Evolutionary conservation across 1,140 invertebrate species (phyloP).

Genomic region (Drosophila cardini): DNA sequence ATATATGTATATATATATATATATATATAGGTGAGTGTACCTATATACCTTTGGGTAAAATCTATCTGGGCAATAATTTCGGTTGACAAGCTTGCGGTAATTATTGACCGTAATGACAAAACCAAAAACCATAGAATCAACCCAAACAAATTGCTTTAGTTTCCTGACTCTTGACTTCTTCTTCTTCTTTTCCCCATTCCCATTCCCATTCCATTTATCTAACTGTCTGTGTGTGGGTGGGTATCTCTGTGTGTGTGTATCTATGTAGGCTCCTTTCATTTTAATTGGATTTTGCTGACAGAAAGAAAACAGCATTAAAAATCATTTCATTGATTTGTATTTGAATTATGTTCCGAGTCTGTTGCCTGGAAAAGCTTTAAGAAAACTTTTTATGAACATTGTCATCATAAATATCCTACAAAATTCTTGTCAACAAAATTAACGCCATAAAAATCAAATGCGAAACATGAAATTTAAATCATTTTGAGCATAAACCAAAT

Average conservation of each 20-base stretch:
- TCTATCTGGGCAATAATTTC: constrained; percentile 82
- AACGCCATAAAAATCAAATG: constrained; percentile 43
- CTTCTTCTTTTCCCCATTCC: not conserved
- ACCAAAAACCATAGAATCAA: constrained; percentile 46
- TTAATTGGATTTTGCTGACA: constrained; percentile 65
- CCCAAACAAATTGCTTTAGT: constrained; percentile 73
- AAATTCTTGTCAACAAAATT: constrained; percentile 56
- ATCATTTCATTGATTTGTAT: constrained; percentile 49
- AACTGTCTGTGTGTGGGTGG: constrained; percentile 15
- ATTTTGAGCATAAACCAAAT: constrained; percentile 41
- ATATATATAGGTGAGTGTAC: no score
- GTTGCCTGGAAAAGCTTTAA: constrained; percentile 27
- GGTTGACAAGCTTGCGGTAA: constrained; percentile 82
- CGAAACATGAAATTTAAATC: constrained; percentile 44
- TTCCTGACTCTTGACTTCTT: constrained; percentile 39
- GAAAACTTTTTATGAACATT: constrained; percentile 13
- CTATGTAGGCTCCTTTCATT: constrained; percentile 13
- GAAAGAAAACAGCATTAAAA: constrained; percentile 37
- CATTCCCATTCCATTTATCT: no score
- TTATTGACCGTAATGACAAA: constrained; percentile 83
- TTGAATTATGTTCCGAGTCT: constrained; percentile 11
- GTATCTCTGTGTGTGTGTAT: not conserved
- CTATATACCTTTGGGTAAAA: constrained; percentile 46
- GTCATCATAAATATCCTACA: constrained; percentile 30
- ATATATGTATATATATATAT: not conserved